These are phyloP conservation scores for Pharmacophagus antenor DNA, from an alignment of 2,888 invertebrate genomes.

Conservation along the genomic window DNA sequence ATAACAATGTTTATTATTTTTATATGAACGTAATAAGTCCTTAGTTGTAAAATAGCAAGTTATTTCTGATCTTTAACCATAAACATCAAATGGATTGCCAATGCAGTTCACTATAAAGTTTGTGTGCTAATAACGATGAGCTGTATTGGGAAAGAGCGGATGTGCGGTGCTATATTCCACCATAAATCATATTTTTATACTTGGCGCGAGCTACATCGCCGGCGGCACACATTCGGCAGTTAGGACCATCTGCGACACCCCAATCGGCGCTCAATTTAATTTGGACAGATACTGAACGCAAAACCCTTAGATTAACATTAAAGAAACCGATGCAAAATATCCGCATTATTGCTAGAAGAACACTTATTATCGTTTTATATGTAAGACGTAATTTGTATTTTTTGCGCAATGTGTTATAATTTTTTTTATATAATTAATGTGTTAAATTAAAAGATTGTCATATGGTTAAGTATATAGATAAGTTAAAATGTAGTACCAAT, in stretches of 20 bases:
- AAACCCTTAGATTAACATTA: slow-evolving; percentile 63
- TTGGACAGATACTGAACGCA: slow-evolving; percentile 66
- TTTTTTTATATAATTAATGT: too few species aligned
- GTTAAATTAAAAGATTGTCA: too few species aligned
- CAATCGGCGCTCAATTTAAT: slow-evolving; percentile 68
- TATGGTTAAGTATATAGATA: too few species aligned
- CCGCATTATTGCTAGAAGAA: slow-evolving; percentile 24
- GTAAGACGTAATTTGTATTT: not conserved
- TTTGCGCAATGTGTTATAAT: too few species aligned
- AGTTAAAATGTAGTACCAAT: too few species aligned
- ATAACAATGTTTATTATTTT: not conserved
- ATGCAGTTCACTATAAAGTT: slow-evolving; percentile 45
- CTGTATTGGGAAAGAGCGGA: slow-evolving; percentile 52
- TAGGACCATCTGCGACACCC: slow-evolving; percentile 75
- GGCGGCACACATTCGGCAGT: slow-evolving; percentile 54
- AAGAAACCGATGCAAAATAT: slow-evolving; percentile 29
- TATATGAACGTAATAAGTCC: not conserved
- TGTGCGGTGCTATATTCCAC: slow-evolving; percentile 53
- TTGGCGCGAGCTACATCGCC: slow-evolving; percentile 58
- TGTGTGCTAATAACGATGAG: slow-evolving; percentile 51
- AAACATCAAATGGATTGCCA: not conserved
- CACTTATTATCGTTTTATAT: slow-evolving; percentile 2
- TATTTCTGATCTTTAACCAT: not conserved
- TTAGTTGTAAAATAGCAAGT: not conserved
- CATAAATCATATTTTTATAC: slow-evolving; percentile 75